phyloP scores from a whole-genome alignment of 92 coral and sea anemone genomes.

The Phymanthus crucifer region DNA sequence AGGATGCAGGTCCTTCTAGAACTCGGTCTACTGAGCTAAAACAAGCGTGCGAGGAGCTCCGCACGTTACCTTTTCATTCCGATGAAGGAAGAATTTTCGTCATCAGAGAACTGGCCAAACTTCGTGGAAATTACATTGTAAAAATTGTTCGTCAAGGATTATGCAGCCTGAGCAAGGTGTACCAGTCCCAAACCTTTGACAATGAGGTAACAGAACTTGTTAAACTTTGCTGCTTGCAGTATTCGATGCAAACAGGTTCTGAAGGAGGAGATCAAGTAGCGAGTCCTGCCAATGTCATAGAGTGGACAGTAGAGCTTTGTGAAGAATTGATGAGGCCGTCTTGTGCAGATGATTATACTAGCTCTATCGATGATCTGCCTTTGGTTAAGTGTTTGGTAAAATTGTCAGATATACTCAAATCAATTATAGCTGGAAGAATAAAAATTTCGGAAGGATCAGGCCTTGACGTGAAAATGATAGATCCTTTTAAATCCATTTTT shows the following conservation, averaged over 20 bases:
- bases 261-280: neutral
- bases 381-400: neutral
- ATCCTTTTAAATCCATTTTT: neutral
- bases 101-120: neutral
- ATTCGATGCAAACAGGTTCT: neutral
- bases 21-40: neutral
- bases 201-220: neutral
- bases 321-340: neutral
- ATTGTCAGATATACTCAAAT: neutral
- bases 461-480: neutral
- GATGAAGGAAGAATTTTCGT: neutral
- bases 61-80: neutral
- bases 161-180: neutral
- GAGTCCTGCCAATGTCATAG: constrained; percentile 2
- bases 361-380: neutral
- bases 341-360: neutral
- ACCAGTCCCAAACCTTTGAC: constrained; percentile 7
- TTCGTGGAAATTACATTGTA: neutral
- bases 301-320: constrained; percentile 8
- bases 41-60: constrained; percentile 6
- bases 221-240: constrained; percentile 1
- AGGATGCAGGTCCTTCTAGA: neutral
- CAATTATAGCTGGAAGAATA: neutral
- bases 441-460: neutral
- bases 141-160: constrained; percentile 9